Evolutionary conservation across 2,888 invertebrate genomes (phyloP), one percentile per base, ranked within the genome.

Genomic region (Hipparchia sbordonii): DNA sequence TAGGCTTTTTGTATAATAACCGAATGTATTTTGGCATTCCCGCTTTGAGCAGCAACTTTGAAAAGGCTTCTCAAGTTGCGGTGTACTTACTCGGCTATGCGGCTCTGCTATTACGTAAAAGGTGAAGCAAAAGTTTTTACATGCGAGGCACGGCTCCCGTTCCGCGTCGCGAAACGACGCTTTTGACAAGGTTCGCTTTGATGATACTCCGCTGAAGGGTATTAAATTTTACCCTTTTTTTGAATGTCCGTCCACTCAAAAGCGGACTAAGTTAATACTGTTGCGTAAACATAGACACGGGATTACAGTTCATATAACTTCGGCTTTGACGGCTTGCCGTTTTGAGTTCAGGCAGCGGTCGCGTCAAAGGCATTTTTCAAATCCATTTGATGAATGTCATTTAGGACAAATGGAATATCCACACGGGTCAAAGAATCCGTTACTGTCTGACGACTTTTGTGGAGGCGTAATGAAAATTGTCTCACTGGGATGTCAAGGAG

Each of bases 121-220:
- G 89, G 90, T 90, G 86, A 72, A 87, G 91, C 85, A 87, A 90
- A 93, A 92, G 88, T 92, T 93, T 93, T 91, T 90, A 88, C 90
- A 89, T 92, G 90, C 89, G 87, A 87, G 83, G 84, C 88, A 85
- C 85, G 85, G 85, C 88, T 87, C 84, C 82, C 87, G 89, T 88
- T 89, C 86, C 89, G 88, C 87, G 84, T 84, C 86, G 89, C 83
- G 85, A 86, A 84, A 87, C 84, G 83, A 82, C 85, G 89, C 91
- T 92, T 92, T 92, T 90, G 90, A 90, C 89, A 90, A 87, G 87
- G 84, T 84, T 88, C 89, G 84, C 92, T 92, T 93, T 92, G 92
- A 92, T 88, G 87, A 85, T 82, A 84, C 85, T 82, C 82, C 82
- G 82, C 82, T 85, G 82, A 84, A 86, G 86, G 85, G 88, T 87